Evolutionary conservation across 2,888 invertebrate genomes (phyloP), one percentile per base, ranked within the genome.

Genomic region (Stenolophus ochropezus): DNA sequence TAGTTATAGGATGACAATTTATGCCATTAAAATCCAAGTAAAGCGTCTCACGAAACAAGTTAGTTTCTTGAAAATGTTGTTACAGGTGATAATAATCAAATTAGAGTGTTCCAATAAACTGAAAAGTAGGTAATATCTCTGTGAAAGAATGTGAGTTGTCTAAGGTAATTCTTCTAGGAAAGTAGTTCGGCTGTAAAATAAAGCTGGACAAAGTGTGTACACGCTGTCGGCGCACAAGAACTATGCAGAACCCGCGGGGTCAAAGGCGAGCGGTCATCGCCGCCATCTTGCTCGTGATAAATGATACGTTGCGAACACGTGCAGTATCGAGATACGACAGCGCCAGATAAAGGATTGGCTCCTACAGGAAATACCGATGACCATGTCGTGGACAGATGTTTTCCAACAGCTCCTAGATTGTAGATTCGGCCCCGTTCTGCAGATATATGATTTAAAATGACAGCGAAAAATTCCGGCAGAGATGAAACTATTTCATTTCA

Each of bases 291-390:
- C 27, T 76, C 27, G 33, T 76, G 76, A 76, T 76, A 76, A 76
- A 76, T 76, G 76, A 76, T 76, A 76, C 49, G 76, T 76, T 76
- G 21, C 27, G 25, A 76, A 33, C 76, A 76, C 47, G 33, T 75
- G 27, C 74, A 75, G 51, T 49, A 75, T 75, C 69, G 69, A 69
- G 69, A 69, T 69, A 69, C 69, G 69, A 69, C 69, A 25, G 61
- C 61, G 61, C 11, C 69, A 69, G 69, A 69, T 69, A 69, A 42
- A 69, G 69, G 69, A 69, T 69, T 69, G 69, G 42, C 27, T 65
- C 65, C 23, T 65, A 16, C 27, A 65, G 27, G 33, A 65, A 65
- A 65, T 69, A 69, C 69, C 69, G 69, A 69, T 69, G 69, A 69
- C 69, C 69, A 42, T 69, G 69, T 69, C 69, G 42, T 20, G 69